A percentile compares a stretch with the other conserved stretches of the same genome.
phyloP scores from a whole-genome alignment of 1,140 invertebrate species.

The Drosophila aff. region DNA sequence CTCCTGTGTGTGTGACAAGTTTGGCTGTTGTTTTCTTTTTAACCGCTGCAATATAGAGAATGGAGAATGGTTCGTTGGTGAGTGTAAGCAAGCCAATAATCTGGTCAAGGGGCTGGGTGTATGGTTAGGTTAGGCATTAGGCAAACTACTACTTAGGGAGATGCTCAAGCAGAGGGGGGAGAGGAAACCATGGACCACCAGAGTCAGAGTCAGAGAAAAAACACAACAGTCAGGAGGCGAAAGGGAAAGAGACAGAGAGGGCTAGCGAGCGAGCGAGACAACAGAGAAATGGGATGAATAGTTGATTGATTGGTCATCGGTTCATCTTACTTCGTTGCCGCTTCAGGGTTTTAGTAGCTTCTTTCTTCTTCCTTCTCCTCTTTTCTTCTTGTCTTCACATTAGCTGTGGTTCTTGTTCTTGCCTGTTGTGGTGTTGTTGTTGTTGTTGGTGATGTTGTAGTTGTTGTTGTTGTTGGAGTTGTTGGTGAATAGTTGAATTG shows the following conservation, averaged over 20 bases:
- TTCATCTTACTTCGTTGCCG: constrained; percentile 36
- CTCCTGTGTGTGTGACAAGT: constrained; percentile 10
- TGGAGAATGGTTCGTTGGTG: not conserved
- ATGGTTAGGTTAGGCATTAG: not conserved
- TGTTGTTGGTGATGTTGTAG: constrained; percentile 22
- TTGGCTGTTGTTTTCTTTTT: not conserved
- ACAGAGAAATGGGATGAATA: constrained; percentile 45
- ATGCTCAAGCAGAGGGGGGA: not conserved
- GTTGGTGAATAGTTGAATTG: constrained; percentile 46
- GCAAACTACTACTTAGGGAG: not conserved
- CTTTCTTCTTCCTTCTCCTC: constrained; percentile 5
- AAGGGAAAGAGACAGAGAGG: constrained; percentile 15
- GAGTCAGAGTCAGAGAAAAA: not conserved
- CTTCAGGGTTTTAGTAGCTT: not conserved
- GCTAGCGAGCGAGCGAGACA: constrained; percentile 22
- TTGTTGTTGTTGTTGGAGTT: constrained; percentile 20
- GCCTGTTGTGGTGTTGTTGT: constrained; percentile 37
- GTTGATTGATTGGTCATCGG: constrained; percentile 14
- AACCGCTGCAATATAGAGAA: constrained; percentile 25
- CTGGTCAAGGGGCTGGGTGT: not conserved
- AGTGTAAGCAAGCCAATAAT: not conserved
- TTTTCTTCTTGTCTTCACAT: constrained; percentile 8
- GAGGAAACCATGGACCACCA: constrained; percentile 6
- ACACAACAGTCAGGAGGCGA: constrained; percentile 34
- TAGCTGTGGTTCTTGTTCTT: constrained; percentile 32